These are phyloP conservation scores for Vannuccia rotundouncinata DNA, from an alignment of 2,888 invertebrate species.

Conservation along the genomic window DNA sequence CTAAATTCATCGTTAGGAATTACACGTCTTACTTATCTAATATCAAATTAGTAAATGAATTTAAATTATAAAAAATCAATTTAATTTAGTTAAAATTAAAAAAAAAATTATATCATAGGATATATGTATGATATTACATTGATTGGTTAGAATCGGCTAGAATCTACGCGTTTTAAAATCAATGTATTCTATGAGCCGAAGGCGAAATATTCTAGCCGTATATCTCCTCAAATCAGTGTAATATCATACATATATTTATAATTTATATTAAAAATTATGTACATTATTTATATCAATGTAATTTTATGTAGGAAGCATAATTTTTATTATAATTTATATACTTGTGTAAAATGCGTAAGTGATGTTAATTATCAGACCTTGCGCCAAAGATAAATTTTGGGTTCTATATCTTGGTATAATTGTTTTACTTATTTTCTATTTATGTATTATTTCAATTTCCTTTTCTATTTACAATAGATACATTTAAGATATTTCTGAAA, in stretches of 20 bases:
- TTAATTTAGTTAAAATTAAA: not conserved
- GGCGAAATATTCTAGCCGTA: not conserved
- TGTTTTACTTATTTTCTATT: no score
- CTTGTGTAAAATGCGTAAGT: no score
- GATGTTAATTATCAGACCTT: no score
- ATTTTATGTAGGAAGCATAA: no score
- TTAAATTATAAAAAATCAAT: not conserved
- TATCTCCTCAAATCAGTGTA: conserved; percentile 22
- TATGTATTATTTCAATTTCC: no score
- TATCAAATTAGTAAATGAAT: not conserved
- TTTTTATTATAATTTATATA: no score
- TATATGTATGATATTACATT: conserved; percentile 6
- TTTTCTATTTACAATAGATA: no score
- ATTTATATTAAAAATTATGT: not conserved
- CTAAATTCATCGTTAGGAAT: no score
- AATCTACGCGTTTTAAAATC: conserved; percentile 2
- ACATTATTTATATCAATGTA: no score
- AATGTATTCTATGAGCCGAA: not conserved
- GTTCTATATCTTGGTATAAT: no score
- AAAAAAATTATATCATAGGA: not conserved
- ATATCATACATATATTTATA: conserved; percentile 7
- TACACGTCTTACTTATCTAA: not conserved
- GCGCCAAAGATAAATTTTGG: no score
- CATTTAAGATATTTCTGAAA: no score
- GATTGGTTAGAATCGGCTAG: not conserved